These are phyloP conservation scores for Lordiphosa clarofinis DNA, from an alignment of 1,140 invertebrate genomes.

Conservation along the genomic window DNA sequence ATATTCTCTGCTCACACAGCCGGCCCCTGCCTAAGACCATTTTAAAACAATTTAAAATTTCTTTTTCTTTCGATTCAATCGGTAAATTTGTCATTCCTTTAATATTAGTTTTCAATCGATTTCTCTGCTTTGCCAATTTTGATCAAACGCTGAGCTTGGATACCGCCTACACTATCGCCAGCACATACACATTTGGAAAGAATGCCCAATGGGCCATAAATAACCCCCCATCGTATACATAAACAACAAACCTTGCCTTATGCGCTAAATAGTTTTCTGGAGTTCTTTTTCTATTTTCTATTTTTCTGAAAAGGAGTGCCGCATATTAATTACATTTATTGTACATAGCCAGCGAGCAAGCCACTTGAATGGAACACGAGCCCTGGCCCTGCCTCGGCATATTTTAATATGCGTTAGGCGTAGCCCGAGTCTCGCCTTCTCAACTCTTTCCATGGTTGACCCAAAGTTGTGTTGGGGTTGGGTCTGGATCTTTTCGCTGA, in stretches of 20 bases:
- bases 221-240: conserved; percentile 7
- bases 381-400: conserved; percentile 2
- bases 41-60: too few species aligned
- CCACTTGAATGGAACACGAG: conserved; percentile 23
- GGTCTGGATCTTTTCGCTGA: conserved; percentile 2
- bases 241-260: conserved; percentile 10
- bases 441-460: conserved; percentile 5
- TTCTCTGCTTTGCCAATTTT: too few species aligned
- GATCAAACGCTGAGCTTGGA: too few species aligned
- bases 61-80: too few species aligned
- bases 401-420: conserved; percentile 18
- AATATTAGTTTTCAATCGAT: too few species aligned
- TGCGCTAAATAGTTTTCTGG: conserved; percentile 18
- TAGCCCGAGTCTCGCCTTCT: conserved; percentile 6
- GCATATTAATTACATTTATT: conserved; percentile 16
- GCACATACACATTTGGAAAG: background rate
- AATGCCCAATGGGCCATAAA: conserved; percentile 10
- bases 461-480: conserved; percentile 9
- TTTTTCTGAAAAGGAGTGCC: conserved; percentile 13
- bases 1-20: too few species aligned
- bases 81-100: too few species aligned
- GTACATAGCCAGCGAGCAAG: conserved; percentile 2
- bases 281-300: background rate
- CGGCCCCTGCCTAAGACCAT: too few species aligned
- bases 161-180: background rate